Evolutionary conservation across 2,888 invertebrate species (phyloP).

Genomic region (Drosophila buzzatii): DNA sequence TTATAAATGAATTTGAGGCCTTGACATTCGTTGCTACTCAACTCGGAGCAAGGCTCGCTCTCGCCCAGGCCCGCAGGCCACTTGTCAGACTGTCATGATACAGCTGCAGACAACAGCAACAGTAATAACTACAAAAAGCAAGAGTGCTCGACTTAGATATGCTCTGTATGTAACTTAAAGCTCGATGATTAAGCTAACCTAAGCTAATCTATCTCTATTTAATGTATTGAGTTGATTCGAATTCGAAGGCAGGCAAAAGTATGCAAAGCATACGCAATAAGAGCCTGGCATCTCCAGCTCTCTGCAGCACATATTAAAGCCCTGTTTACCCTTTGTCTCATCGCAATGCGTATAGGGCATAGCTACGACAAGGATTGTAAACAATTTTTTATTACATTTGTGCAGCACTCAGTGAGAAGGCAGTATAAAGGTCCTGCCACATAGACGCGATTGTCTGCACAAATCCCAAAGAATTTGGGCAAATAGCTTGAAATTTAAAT

Average conservation of each 20-base stretch:
- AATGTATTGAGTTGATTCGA: too few relatives aligned
- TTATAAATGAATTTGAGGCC: constrained; percentile 57
- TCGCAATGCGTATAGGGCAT: background rate
- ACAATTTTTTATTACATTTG: constrained; percentile 45
- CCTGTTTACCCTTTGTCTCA: background rate
- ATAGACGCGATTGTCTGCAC: constrained; percentile 41
- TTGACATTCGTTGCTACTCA: constrained; percentile 34
- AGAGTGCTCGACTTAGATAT: background rate
- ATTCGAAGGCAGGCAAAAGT: background rate
- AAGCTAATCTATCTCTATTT: background rate
- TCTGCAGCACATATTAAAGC: background rate
- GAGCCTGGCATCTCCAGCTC: background rate
- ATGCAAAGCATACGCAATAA: background rate
- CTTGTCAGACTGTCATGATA: constrained; percentile 35
- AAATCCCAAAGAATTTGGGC: constrained; percentile 50
- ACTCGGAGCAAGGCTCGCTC: background rate
- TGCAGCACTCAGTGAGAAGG: constrained; percentile 22
- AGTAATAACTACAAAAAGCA: background rate
- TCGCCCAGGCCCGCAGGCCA: constrained; percentile 23
- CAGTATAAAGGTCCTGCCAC: constrained; percentile 14
- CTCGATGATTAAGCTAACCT: background rate
- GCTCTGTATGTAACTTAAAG: background rate
- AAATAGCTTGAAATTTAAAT: constrained; percentile 67
- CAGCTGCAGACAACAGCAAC: constrained; percentile 24
- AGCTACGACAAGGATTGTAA: constrained; percentile 21